phyloP scores from a whole-genome alignment of 1,140 invertebrate genomes.

The Aphelenchoides besseyi region DNA sequence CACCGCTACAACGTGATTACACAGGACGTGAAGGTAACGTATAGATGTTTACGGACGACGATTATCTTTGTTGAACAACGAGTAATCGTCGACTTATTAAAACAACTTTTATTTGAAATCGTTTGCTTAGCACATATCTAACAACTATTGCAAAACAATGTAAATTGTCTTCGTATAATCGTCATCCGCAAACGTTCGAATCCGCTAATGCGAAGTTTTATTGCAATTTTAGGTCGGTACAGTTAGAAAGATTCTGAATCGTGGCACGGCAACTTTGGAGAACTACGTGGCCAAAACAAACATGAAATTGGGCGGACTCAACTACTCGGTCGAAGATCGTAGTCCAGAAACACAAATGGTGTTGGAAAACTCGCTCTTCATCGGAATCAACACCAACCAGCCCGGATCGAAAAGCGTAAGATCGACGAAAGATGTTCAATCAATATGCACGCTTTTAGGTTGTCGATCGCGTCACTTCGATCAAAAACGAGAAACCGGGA shows the following conservation, averaged over 20 bases:
- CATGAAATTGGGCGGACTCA: background rate
- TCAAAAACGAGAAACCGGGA: conserved; percentile 19
- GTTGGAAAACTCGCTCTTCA: background rate
- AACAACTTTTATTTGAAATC: too few relatives aligned
- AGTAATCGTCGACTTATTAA: too few relatives aligned
- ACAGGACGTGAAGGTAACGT: conserved; percentile 7
- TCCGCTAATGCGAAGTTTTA: too few relatives aligned
- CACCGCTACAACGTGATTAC: conserved; percentile 17
- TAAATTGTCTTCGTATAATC: too few relatives aligned
- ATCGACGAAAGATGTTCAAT: too few relatives aligned
- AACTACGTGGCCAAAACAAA: conserved; percentile 3
- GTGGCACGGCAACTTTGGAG: conserved; percentile 17
- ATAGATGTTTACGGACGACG: too few relatives aligned
- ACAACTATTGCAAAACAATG: too few relatives aligned
- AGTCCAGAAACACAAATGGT: background rate
- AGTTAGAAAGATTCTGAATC: background rate
- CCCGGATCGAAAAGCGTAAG: conserved; percentile 19
- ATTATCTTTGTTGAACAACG: too few relatives aligned
- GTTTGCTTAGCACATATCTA: too few relatives aligned
- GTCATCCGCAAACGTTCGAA: too few relatives aligned
- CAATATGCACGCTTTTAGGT: too few relatives aligned
- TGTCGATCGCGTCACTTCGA: background rate
- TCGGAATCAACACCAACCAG: conserved; percentile 14
- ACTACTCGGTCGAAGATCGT: background rate
- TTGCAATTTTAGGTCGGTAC: too few relatives aligned